Percentiles rank a stretch among this genome's conserved stretches.
These are phyloP conservation scores for Tetragonula clypearis DNA, from an alignment of 1,140 invertebrate species.

Conservation along the genomic window DNA sequence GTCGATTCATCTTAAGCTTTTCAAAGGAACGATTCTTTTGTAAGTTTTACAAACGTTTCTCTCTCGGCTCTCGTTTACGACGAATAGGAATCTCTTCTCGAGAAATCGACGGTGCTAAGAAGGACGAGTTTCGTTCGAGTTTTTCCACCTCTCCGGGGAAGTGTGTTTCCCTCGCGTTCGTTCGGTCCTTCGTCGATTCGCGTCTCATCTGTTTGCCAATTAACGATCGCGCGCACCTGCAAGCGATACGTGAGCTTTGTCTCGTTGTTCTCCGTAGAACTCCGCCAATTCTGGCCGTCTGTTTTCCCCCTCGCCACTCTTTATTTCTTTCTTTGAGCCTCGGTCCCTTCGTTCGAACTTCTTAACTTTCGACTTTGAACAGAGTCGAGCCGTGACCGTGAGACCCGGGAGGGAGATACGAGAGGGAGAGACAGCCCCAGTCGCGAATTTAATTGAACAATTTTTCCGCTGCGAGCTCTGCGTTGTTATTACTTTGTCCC, in stretches of 20 bases:
- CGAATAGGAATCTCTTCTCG: not conserved
- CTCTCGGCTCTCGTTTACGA: not conserved
- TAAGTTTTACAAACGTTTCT: not conserved
- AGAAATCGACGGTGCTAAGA: not conserved
- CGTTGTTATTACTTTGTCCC: constrained; percentile 53
- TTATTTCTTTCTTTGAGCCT: constrained; percentile 22
- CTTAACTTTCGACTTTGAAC: constrained; percentile 46
- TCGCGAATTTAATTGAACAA: constrained; percentile 59
- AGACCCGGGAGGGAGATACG: not conserved
- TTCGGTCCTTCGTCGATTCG: constrained; percentile 11
- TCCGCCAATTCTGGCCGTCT: not conserved
- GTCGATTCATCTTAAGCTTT: not conserved
- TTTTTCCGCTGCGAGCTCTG: constrained; percentile 37
- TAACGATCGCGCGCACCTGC: constrained; percentile 9
- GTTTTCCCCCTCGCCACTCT: constrained; percentile 6
- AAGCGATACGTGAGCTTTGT: constrained; percentile 15
- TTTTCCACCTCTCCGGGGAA: not conserved
- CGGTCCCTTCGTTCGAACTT: constrained; percentile 46
- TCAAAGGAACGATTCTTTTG: not conserved
- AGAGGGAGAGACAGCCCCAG: constrained; percentile 17
- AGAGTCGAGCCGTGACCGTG: constrained; percentile 16
- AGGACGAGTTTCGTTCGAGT: not conserved
- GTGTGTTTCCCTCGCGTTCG: not conserved
- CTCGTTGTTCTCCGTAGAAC: constrained; percentile 8
- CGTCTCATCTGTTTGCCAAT: constrained; percentile 39